Evolutionary conservation across 2,888 invertebrate species (phyloP), one percentile per base, ranked within the genome.

Genomic region (Ectropis crepuscularia): DNA sequence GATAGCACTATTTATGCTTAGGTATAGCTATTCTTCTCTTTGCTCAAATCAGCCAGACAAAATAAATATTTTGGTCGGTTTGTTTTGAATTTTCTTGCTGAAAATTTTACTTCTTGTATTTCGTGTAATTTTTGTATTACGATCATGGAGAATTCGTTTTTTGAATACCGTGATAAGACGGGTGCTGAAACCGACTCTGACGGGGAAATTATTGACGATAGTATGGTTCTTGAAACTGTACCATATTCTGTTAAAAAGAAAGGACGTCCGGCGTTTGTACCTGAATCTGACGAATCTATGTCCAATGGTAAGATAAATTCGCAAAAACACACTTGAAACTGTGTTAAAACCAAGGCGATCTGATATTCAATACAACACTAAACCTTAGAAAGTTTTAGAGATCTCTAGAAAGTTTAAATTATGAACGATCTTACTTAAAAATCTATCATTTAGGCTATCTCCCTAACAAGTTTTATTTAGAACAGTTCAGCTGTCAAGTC

Each of bases 131-230:
- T 16, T 41, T 2, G 7, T 11, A 7, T 9, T 11, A 6, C 36
- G 12, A 80, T 59, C 57, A 91, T 90, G 90, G 90, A 92, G 50
- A 86, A 77, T 77, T 90, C 92, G 63, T 90, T 90, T 72, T 85
- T 86, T 76, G 89, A 91, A 77, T 90, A 89, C 74, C 90, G 89
- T 69, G 80, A 87, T 67, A 76, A 80, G 42, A 83, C 84, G 53
- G 79, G 70, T 58, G 78, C 65, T 11, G 77, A 77, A 53, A 86
- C 82, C 74, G 87, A 80, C 59, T 86, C 88, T 0, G 90, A 88
- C 61, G 69, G 78, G 2, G 91, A 89, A 76, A 70, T 88, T 77
- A 89, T 90, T 66, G 89, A 91, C 68, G 80, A 84, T 63, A 92
- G 92, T 78, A 62, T 81, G 28, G 65, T 79, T 28, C 16, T 51